Base-by-base conservation (phyloP, 2,888 invertebrate species). In the Eupithecia subumbrata region DNA sequence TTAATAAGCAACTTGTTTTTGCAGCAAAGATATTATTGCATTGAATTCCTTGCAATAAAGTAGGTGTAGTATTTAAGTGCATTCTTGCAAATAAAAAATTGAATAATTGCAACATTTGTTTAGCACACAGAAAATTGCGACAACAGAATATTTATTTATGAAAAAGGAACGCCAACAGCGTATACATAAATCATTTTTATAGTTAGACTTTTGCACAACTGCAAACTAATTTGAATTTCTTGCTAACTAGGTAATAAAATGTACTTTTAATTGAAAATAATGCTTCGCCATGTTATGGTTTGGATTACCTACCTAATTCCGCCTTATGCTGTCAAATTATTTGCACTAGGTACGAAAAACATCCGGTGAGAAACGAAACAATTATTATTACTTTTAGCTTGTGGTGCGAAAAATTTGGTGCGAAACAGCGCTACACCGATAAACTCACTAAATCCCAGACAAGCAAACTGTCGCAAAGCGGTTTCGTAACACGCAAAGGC, bases 401-500 rank as follows among this genome's bases (percentile, higher is more conserved):
- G n/a, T n/a, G n/a, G n/a, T n/a, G n/a, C n/a, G n/a, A n/a, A n/a
- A n/a, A n/a, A n/a, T n/a, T n/a, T n/a, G n/a, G n/a, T n/a, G n/a
- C n/a, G n/a, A n/a, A n/a, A n/a, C n/a, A n/a, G n/a, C n/a, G n/a
- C n/a, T n/a, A n/a, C n/a, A n/a, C n/a, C n/a, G n/a, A 40, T 11
- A 66, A 37, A 64, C 66, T 43, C 2, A 66, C 30, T 66, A 40
- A 43, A 68, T 52, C 52, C 69, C 3, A 64, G 74, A 14, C 70
- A 75, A 72, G 76, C 71, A 74, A 71, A 78, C 80, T 85, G 86
- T 86, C 84, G 83, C 84, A 82, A 83, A 78, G 71, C 68, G 25
- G 14, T 91, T 89, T 90, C 88, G 91, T 89, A 91, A 90, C 92
- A 92, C 90, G 90, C 91, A 87, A 91, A 88, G 85, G 84, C 84